Base-by-base conservation (phyloP, 1,140 invertebrate species). In the Lethrus apterus region DNA sequence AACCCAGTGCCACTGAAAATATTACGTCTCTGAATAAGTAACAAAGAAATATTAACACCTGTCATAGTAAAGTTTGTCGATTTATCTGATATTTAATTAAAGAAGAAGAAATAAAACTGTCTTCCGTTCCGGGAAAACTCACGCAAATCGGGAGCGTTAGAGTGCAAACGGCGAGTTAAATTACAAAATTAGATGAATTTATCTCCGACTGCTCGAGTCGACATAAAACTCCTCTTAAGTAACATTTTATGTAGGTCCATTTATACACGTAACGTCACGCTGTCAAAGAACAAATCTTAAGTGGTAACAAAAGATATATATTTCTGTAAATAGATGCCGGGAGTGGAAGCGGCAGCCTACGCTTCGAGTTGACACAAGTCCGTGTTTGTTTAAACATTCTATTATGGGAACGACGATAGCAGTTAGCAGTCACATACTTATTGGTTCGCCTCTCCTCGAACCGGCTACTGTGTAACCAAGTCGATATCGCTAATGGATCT, bases 291-390 rank as follows among this genome's bases (percentile, higher is more conserved):
- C 23, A 26, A 26, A 26, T 26, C 23, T 26, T 26, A 26, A 26
- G 23, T 26, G 23, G 23, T 26, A 26, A 26, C 23, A 26, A 26
- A 26, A 26, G 23, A 26, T n/a, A 26, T n/a, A 26, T n/a, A 7
- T n/a, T 26, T 26, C 23, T 26, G 23, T 26, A 26, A 26, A 26
- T 26, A 26, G 23, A n/a, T n/a, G n/a, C n/a, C n/a, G n/a, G n/a
- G n/a, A n/a, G n/a, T n/a, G n/a, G n/a, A 26, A 26, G 23, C 23
- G n/a, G 23, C 23, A n/a, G 23, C n/a, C 23, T 26, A 5, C 5
- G 5, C 23, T 26, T 7, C 23, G 5, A 26, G 23, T 26, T 26
- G 23, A 26, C 23, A 26, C n/a, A 26, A 5, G 5, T 5, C n/a
- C 23, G 23, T 7, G 23, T 26, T 26, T 26, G 23, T 26, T 26